Evolutionary conservation across 30 jellyfish, hydroid and myxozoan genomes (phyloP).

Genomic region (Aurelia aurita): DNA sequence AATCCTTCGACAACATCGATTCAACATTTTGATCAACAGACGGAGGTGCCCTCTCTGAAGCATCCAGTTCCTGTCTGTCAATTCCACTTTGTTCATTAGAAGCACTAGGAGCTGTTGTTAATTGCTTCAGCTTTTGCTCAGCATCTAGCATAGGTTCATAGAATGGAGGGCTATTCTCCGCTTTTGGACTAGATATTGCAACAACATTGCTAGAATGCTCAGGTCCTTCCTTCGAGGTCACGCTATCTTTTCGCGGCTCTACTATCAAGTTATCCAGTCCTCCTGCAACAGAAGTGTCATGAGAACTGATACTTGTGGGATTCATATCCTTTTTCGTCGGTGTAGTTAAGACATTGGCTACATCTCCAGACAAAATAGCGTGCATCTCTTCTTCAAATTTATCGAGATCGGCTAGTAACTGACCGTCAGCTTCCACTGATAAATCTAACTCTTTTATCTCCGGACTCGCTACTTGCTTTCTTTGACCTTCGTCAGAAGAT

Average conservation of each 20-base stretch:
- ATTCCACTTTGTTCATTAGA: not conserved
- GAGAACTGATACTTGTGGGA: not conserved
- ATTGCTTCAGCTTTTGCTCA: slow-evolving; percentile 58
- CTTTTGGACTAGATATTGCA: too few relatives aligned
- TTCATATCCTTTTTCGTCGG: slow-evolving; percentile 35
- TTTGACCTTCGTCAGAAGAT: not conserved
- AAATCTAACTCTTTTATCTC: too few relatives aligned
- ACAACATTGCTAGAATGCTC: too few relatives aligned
- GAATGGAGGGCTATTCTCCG: slow-evolving; percentile 53
- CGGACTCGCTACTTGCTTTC: not conserved
- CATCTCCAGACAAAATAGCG: slow-evolving; percentile 64
- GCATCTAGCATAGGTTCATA: slow-evolving; percentile 87
- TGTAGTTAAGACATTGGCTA: slow-evolving; percentile 29
- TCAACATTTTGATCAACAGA: not conserved
- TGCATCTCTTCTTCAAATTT: slow-evolving; percentile 69
- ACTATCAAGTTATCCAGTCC: not conserved
- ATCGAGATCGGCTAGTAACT: slow-evolving; percentile 34
- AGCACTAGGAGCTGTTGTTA: slow-evolving; percentile 5
- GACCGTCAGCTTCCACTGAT: slow-evolving; percentile 4
- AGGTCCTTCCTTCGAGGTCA: too few relatives aligned
- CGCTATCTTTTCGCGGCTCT: too few relatives aligned
- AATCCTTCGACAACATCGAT: too few relatives aligned
- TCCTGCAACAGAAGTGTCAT: not conserved
- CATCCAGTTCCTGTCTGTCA: not conserved
- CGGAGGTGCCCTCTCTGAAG: not conserved